Evolutionary conservation across 2,797 vertebrate species (phyloP).

Genomic region (Pygocentrus nattereri): DNA sequence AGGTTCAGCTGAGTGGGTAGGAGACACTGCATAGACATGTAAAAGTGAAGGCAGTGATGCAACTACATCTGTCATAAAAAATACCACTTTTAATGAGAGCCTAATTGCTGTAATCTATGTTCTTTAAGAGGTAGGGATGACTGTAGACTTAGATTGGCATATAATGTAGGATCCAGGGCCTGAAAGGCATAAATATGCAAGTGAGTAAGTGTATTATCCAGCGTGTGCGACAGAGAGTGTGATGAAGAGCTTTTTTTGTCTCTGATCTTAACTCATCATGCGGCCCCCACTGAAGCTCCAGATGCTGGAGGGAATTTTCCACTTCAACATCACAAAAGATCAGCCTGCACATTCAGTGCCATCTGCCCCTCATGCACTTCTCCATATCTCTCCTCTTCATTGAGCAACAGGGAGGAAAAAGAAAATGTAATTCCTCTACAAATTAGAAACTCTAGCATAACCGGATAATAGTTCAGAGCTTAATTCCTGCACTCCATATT

Average conservation of each 20-base stretch:
- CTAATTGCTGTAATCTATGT: conserved; percentile 42
- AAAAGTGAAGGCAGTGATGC: conserved; percentile 47
- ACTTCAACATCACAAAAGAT: conserved; percentile 64
- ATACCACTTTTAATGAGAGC: conserved; percentile 54
- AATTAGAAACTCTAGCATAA: conserved; percentile 47
- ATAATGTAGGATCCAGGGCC: conserved; percentile 1
- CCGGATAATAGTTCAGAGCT: conserved; percentile 43
- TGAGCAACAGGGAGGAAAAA: conserved; percentile 45
- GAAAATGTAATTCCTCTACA: conserved; percentile 43
- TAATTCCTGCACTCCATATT: conserved; percentile 61
- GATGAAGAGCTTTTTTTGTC: conserved; percentile 62
- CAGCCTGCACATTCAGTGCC: conserved; percentile 26
- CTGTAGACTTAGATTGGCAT: conserved; percentile 32
- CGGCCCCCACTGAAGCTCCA: neutral
- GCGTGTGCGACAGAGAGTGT: conserved; percentile 21
- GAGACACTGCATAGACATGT: conserved; percentile 54
- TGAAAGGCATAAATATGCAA: conserved; percentile 31
- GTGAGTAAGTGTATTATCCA: conserved; percentile 23
- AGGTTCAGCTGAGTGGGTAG: conserved; percentile 60
- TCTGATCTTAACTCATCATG: conserved; percentile 52
- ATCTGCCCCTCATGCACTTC: neutral
- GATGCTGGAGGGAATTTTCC: conserved; percentile 62
- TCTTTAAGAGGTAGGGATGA: conserved; percentile 32
- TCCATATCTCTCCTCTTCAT: conserved; percentile 46
- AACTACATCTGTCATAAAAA: conserved; percentile 53